Percentiles rank a stretch among this genome's conserved stretches.
phyloP scores from a whole-genome alignment of 2,113 vertebrate genomes.

The Scomber japonicus region DNA sequence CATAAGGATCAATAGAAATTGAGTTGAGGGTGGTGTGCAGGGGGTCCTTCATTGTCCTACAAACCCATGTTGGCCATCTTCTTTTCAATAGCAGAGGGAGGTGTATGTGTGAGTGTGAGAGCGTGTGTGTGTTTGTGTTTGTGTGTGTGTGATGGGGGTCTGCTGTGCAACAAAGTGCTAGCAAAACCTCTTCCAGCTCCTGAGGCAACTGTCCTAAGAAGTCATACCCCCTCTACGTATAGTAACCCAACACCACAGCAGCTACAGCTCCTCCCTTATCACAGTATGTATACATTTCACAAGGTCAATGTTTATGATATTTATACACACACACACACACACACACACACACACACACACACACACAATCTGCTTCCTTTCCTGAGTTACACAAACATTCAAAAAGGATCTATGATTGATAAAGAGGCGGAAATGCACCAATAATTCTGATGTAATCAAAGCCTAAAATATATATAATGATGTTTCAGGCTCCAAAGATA shows the following conservation, averaged over 20 bases:
- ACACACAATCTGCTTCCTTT: slow-evolving; percentile 32
- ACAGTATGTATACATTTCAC: slow-evolving; percentile 75
- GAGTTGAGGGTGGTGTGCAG: slow-evolving; percentile 70
- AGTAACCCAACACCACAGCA: slow-evolving; percentile 71
- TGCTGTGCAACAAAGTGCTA: slow-evolving; percentile 73
- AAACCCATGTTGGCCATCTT: slow-evolving; percentile 77
- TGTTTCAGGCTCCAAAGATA: background rate
- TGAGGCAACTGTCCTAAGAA: slow-evolving; percentile 73
- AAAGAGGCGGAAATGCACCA: slow-evolving; percentile 17
- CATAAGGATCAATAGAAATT: slow-evolving; percentile 82
- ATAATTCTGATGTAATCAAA: background rate
- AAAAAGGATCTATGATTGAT: slow-evolving; percentile 31
- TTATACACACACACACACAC: slow-evolving; percentile 53
- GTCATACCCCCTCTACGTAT: slow-evolving; percentile 42
- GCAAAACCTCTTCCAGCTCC: slow-evolving; percentile 79
- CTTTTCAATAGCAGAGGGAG: slow-evolving; percentile 70
- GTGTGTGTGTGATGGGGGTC: slow-evolving; percentile 10
- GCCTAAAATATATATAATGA: background rate
- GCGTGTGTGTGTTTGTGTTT: too few relatives aligned
- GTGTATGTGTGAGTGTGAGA: background rate
- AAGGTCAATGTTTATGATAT: slow-evolving; percentile 78
- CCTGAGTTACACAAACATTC: slow-evolving; percentile 43
- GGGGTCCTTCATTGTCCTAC: slow-evolving; percentile 76
- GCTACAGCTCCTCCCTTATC: slow-evolving; percentile 72
- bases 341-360: slow-evolving; percentile 22